Evolutionary conservation across 1,140 invertebrate species (phyloP).

Genomic region (Heliconius nattereri): DNA sequence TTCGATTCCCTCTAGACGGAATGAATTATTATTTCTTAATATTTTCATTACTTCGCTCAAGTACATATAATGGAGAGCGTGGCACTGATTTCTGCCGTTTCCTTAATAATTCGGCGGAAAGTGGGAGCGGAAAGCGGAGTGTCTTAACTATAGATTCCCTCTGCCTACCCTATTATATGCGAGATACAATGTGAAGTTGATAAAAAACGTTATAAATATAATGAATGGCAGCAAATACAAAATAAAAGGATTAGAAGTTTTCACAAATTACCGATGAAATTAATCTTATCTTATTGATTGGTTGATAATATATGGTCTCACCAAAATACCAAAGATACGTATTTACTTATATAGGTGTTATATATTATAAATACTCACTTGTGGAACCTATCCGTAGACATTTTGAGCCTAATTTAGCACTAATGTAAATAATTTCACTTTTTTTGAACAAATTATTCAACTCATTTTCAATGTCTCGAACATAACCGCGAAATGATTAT

Average conservation of each 20-base stretch:
- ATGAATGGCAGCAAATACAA: background rate
- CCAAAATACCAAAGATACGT: slow-evolving; percentile 41
- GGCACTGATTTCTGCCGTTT: too few species aligned
- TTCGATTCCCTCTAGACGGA: too few species aligned
- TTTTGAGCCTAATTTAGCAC: slow-evolving; percentile 45
- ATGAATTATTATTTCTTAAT: too few species aligned
- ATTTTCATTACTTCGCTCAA: too few species aligned
- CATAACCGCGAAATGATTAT: slow-evolving; percentile 59
- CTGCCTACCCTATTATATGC: too few species aligned
- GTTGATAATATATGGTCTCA: slow-evolving; percentile 34
- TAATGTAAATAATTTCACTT: slow-evolving; percentile 16
- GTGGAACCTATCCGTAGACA: slow-evolving; percentile 76
- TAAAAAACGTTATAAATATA: background rate
- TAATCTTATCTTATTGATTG: slow-evolving; percentile 49
- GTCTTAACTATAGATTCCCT: too few species aligned
- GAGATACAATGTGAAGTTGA: background rate
- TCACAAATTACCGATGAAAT: slow-evolving; percentile 31
- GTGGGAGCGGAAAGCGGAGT: too few species aligned
- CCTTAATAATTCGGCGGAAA: too few species aligned
- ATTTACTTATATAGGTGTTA: background rate
- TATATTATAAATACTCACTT: slow-evolving; percentile 59
- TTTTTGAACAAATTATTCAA: slow-evolving; percentile 56
- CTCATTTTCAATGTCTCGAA: slow-evolving; percentile 65
- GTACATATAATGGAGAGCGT: too few species aligned
- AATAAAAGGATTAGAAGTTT: slow-evolving; percentile 6